Evolutionary conservation across 2,888 invertebrate species (phyloP), one percentile per base, ranked within the genome.

Genomic region (Eupeodes latifasciatus): DNA sequence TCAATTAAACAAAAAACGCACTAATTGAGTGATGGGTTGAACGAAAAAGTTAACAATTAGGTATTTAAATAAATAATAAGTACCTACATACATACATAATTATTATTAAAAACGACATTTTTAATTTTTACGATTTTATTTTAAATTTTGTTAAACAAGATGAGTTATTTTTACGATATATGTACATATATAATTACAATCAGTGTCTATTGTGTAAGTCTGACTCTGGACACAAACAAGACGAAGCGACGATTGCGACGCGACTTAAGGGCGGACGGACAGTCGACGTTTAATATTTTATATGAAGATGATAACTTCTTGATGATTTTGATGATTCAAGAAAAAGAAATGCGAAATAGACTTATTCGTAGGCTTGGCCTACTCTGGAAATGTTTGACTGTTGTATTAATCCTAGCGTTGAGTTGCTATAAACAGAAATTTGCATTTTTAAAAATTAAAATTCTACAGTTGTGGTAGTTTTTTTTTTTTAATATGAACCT

Each of bases 1-100:
- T 85, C 85, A 88, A 88, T 88, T 88, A 88, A 88, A 85, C 71
- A 81, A 75, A 72, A 55, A 40, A 85, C 85, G 81, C 85, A 88
- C 84, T 81, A 88, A 88, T 88, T 84, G 77, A 88, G 67, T 66
- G 87, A 81, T 88, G 81, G 51, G 67, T 27, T 27, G 27, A 27
- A 81, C 66, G n/a, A 27, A 59, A 59, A 14, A 71, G 27, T 12
- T n/a, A 27, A 71, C 44, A 85, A 75, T 49, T 11, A n/a, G n/a
- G n/a, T n/a, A 64, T 12, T 61, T 61, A 36, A 14, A 27, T 64
- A 55, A 83, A 82, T 77, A 84, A 82, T 74, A 79, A 40, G 40
- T 40, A 40, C 40, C 40, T 40, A 88, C 44, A n/a, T n/a, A n/a
- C n/a, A 27, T 69, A 34, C 34, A 86, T 83, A 74, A 71, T 79